Evolutionary conservation across 2,888 invertebrate genomes (phyloP), one percentile per base, ranked within the genome.

Genomic region (Micoletzkya japonica): DNA sequence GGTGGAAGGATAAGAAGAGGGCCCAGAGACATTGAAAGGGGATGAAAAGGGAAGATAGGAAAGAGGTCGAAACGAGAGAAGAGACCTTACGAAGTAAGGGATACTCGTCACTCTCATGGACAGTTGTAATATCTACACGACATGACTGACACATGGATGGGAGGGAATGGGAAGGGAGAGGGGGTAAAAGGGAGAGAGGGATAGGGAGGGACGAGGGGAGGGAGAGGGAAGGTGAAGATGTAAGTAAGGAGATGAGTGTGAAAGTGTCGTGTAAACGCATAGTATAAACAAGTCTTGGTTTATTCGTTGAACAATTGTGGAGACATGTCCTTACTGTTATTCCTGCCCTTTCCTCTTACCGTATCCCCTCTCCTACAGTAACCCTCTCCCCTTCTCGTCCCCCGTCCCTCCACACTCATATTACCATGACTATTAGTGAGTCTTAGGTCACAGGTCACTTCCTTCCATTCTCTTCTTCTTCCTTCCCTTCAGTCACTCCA

Each of bases 61-160:
- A 58, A 37, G 24, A 36, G 36, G 32, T 37, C 37, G 36, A 58
- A 58, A 37, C 39, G 17, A 17, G 7, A 7, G 58, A 24, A 58
- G 24, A n/a, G n/a, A 17, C 10, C 30, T 28, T 24, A 28, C 4
- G 56, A 28, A 30, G 4, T 28, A 2, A 56, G 10, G 20, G 26
- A 56, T 56, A 44, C 44, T 44, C 44, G 20, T 14, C 44, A 14
- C 44, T 14, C 44, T 44, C 44, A 14, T 44, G 14, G 10, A 14
- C 44, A 44, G 44, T 44, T 49, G 61, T 61, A 61, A 61, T 61
- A 61, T 61, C 61, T 61, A 61, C 44, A 32, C 44, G 49, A 34
- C 39, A 61, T 61, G 61, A 61, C 44, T 61, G 61, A 61, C 61
- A 61, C 49, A 44, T 61, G 17, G 39, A 39, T 39, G 17, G 24